These are phyloP conservation scores for Stigmatopora nigra DNA, from an alignment of 2,113 vertebrate species.

Conservation along the genomic window DNA sequence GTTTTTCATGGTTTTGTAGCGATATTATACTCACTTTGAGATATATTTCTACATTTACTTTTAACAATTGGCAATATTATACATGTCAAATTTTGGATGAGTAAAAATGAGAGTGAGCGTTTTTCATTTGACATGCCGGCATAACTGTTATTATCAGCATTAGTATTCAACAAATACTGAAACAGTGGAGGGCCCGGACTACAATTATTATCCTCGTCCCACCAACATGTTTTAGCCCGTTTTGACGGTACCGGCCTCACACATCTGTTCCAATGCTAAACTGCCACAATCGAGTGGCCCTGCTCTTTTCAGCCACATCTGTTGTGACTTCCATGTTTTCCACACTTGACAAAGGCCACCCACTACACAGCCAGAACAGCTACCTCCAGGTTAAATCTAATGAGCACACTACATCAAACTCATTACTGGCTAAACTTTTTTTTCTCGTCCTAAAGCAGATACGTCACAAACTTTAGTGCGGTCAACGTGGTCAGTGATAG, in stretches of 20 bases:
- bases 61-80: too few relatives aligned
- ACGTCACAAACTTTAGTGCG: slow-evolving; percentile 24
- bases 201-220: slow-evolving; percentile 64
- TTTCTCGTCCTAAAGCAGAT: slow-evolving; percentile 44
- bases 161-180: slow-evolving; percentile 26
- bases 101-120: too few relatives aligned
- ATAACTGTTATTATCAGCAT: slow-evolving; percentile 6
- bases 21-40: too few relatives aligned
- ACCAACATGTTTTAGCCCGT: slow-evolving; percentile 47
- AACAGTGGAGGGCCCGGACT: slow-evolving; percentile 44
- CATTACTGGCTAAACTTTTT: slow-evolving; percentile 70
- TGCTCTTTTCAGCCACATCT: slow-evolving; percentile 55
- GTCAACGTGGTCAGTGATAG: slow-evolving; percentile 22
- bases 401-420: slow-evolving; percentile 72
- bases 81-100: too few relatives aligned
- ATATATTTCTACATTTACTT: too few relatives aligned
- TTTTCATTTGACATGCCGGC: too few relatives aligned
- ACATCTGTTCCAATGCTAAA: slow-evolving; percentile 56
- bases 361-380: slow-evolving; percentile 66
- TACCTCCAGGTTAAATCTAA: slow-evolving; percentile 75
- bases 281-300: slow-evolving; percentile 47
- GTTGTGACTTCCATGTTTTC: slow-evolving; percentile 58
- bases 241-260: slow-evolving; percentile 52
- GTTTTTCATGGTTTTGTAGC: too few relatives aligned
- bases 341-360: slow-evolving; percentile 60